phyloP scores from a whole-genome alignment of 64 coral and sea anemone species.

The Trachythela sp. region DNA sequence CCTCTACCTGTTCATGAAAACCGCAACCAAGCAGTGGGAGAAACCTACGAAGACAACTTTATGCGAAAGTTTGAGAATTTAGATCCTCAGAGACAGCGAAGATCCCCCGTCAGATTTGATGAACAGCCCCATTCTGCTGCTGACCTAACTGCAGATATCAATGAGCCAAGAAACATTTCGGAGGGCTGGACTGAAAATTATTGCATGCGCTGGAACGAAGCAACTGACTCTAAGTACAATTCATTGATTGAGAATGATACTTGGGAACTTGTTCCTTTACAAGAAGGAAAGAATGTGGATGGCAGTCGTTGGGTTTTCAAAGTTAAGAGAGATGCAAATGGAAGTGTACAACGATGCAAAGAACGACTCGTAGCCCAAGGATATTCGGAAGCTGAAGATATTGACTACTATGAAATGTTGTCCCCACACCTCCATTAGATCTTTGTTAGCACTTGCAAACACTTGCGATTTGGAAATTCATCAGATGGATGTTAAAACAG shows the following conservation, averaged over 20 bases:
- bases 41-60: neutral
- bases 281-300: neutral
- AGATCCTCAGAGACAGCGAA: neutral
- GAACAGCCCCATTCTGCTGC: neutral
- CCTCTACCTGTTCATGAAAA: neutral
- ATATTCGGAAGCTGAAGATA: neutral
- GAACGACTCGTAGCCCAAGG: neutral
- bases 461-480: neutral
- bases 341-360: neutral
- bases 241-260: neutral
- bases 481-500: neutral
- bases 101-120: neutral
- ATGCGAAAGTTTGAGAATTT: neutral
- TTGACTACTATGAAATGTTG: slow-evolving; percentile 9
- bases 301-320: neutral
- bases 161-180: neutral
- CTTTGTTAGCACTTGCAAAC: neutral
- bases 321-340: neutral
- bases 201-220: neutral
- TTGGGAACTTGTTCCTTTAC: neutral
- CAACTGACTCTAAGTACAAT: neutral
- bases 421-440: neutral
- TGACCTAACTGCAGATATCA: neutral
- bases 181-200: neutral
- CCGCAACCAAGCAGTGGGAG: neutral